Percentiles rank a stretch among this genome's conserved stretches.
Conservation (phyloP, 2,888 invertebrate genomes). For the Poecilus cupreus region DNA sequence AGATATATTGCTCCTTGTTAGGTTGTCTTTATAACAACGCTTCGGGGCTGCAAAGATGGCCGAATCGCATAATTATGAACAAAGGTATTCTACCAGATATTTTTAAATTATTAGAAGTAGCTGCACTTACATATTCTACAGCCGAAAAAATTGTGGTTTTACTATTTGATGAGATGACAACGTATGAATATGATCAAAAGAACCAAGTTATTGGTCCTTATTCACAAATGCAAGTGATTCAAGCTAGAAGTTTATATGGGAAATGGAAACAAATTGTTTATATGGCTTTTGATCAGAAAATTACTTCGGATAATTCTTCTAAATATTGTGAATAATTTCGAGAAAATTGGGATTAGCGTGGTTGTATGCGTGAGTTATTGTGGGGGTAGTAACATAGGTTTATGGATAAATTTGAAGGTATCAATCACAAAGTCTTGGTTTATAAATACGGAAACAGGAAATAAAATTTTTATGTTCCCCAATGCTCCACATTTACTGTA, state of each 20-base stretch:
- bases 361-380: slow-evolving; percentile 34
- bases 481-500: slow-evolving; percentile 4
- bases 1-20: too few relatives aligned
- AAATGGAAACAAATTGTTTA: slow-evolving; percentile 64
- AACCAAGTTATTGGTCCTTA: slow-evolving; percentile 62
- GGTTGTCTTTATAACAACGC: too few relatives aligned
- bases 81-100: slow-evolving; percentile 58
- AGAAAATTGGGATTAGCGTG: slow-evolving; percentile 55
- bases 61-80: slow-evolving; percentile 57
- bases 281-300: slow-evolving; percentile 62
- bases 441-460: slow-evolving; percentile 57
- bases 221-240: slow-evolving; percentile 63
- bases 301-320: slow-evolving; percentile 61
- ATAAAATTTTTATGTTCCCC: slow-evolving; percentile 23
- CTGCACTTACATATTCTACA: too few relatives aligned
- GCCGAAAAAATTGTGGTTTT: slow-evolving; percentile 53
- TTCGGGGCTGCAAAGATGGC: slow-evolving; percentile 62
- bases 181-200: slow-evolving; percentile 60
- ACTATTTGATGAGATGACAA: slow-evolving; percentile 61
- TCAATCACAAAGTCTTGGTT: slow-evolving; percentile 28
- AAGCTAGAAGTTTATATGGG: slow-evolving; percentile 62
- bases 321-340: slow-evolving; percentile 44
- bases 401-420: slow-evolving; percentile 58
- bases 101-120: too few relatives aligned
- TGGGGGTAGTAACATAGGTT: slow-evolving; percentile 61